phyloP scores from a whole-genome alignment of 2,888 invertebrate species.

The Galerucella pusilla region DNA sequence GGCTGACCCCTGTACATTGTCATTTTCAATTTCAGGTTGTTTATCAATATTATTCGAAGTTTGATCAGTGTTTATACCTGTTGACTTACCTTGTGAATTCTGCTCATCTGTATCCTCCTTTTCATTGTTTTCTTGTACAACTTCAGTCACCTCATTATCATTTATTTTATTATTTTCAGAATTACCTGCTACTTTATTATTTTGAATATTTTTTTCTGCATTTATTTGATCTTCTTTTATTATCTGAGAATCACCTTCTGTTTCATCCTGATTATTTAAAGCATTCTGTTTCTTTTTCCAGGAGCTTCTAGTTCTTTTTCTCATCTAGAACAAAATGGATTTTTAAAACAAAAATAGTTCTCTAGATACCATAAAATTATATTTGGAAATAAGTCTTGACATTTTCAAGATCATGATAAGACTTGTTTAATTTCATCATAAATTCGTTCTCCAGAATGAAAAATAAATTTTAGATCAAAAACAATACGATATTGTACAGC shows the following conservation, averaged over 20 bases:
- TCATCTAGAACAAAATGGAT: slow-evolving; percentile 8
- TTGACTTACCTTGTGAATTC: slow-evolving; percentile 65
- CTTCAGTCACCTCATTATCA: slow-evolving; percentile 14
- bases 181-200: slow-evolving; percentile 16
- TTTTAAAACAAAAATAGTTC: too few relatives aligned
- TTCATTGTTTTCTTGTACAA: slow-evolving; percentile 10
- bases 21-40: slow-evolving; percentile 59
- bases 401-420: too few relatives aligned
- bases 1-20: slow-evolving; percentile 64
- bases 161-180: slow-evolving; percentile 17
- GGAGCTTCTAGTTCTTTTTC: slow-evolving; percentile 14
- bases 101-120: slow-evolving; percentile 56
- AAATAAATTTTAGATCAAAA: too few relatives aligned
- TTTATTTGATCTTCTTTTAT: slow-evolving; percentile 12
- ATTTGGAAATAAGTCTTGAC: too few relatives aligned
- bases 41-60: slow-evolving; percentile 55
- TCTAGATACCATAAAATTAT: too few relatives aligned
- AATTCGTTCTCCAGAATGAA: too few relatives aligned
- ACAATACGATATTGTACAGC: too few relatives aligned
- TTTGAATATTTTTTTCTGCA: slow-evolving; percentile 12
- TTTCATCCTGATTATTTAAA: slow-evolving; percentile 39
- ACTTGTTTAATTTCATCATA: too few relatives aligned
- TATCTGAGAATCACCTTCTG: slow-evolving; percentile 17
- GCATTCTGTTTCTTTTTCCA: slow-evolving; percentile 20
- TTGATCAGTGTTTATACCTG: slow-evolving; percentile 62